Conservation (phyloP, 2,888 invertebrate genomes). For the Andrena camellia region DNA sequence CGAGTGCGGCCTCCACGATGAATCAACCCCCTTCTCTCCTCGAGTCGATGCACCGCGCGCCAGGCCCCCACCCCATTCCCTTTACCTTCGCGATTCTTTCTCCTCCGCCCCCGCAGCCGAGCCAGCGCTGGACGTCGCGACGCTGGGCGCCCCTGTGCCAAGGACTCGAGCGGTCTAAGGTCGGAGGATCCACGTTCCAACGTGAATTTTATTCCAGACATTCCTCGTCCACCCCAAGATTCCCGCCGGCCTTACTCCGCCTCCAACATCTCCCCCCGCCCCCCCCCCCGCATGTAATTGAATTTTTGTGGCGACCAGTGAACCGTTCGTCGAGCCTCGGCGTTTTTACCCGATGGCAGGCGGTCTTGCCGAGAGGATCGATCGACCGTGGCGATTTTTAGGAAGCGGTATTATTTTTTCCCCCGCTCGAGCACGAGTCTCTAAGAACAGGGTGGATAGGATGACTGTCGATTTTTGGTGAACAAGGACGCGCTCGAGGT, state of each 20-base stretch:
- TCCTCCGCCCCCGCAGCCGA: constrained; percentile 30
- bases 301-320: constrained; percentile 36
- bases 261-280: background rate
- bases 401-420: background rate
- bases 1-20: constrained; percentile 77
- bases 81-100: constrained; percentile 47
- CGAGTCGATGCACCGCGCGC: constrained; percentile 66
- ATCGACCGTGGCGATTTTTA: constrained; percentile 33
- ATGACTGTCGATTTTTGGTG: constrained; percentile 21
- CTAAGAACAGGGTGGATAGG: background rate
- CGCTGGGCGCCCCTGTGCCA: background rate
- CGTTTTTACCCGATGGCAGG: constrained; percentile 27
- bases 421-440: background rate
- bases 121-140: constrained; percentile 9
- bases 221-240: background rate
- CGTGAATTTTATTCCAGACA: background rate
- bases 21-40: constrained; percentile 77
- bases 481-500: background rate
- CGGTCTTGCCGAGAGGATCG: constrained; percentile 14
- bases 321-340: constrained; percentile 4
- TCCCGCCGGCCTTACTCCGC: background rate
- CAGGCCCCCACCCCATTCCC: constrained; percentile 27
- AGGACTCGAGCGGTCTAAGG: background rate
- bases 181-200: background rate
- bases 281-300: constrained; percentile 13